Conservation (phyloP, 2,797 vertebrate genomes). For the Hephaestus fuliginosus region DNA sequence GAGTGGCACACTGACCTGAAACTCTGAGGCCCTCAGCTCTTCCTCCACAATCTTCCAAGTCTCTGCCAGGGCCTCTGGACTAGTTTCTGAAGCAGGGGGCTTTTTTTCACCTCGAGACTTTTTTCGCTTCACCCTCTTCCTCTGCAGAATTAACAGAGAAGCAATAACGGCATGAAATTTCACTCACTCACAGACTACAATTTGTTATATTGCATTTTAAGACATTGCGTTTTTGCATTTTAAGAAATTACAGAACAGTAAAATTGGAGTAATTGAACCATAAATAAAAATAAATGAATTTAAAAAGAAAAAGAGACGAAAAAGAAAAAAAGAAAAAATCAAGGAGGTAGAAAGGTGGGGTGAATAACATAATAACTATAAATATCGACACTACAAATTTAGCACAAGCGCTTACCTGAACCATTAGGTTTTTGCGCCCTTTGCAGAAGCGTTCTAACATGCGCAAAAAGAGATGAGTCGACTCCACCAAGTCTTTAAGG, state of each 20-base stretch:
- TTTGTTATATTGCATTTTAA: no score
- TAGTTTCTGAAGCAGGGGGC: slow-evolving; percentile 35
- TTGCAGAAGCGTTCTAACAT: slow-evolving; percentile 96
- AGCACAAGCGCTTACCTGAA: slow-evolving; percentile 86
- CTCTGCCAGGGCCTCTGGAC: slow-evolving; percentile 83
- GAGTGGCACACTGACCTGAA: slow-evolving; percentile 76
- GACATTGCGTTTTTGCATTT: no score
- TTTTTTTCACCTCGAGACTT: slow-evolving; percentile 65
- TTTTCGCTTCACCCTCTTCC: slow-evolving; percentile 87
- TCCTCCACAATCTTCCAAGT: slow-evolving; percentile 87
- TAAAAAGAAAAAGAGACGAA: no score
- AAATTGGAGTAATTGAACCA: no score
- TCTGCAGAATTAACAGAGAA: slow-evolving; percentile 79
- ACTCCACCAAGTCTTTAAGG: slow-evolving; percentile 94
- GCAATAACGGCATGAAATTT: fast-evolving
- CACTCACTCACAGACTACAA: neutral
- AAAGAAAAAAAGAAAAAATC: no score
- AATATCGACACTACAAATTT: neutral
- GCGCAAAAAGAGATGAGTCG: slow-evolving; percentile 94
- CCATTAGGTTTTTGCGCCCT: slow-evolving; percentile 88
- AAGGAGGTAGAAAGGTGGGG: no score
- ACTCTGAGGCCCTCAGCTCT: slow-evolving; percentile 82
- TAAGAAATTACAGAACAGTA: no score
- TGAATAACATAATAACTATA: no score
- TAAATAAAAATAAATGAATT: no score